Evolutionary conservation across 2,113 vertebrate genomes (phyloP), one percentile per base, ranked within the genome.

Genomic region (Phaethornis superciliosus): DNA sequence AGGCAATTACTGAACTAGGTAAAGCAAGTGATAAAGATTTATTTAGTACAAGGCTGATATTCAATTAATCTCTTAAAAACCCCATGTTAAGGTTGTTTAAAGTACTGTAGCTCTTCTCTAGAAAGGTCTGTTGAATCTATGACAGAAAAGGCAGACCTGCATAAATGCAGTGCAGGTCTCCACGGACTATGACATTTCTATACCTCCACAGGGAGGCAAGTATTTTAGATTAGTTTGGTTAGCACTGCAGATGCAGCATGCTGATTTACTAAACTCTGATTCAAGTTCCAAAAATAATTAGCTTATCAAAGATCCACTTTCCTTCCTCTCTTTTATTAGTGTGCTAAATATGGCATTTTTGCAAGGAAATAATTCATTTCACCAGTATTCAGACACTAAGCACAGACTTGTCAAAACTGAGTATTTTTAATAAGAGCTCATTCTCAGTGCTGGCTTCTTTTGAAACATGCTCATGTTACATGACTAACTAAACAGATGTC

Each of bases 171-270:
- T 95, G 90, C 94, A 91, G 72, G 93, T 97, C 97, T 97, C 97
- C 85, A 86, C 0, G 76, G 97, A 95, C 96, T 95, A 87, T 97
- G 97, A 97, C 96, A 96, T 97, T 97, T 97, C 97, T 96, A 92
- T 92, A 84, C 86, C 97, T 97, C 97, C 95, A 76, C 92, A 96
- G 96, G 97, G 96, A 97, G 77, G 94, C 96, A 82, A 94, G 96
- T 94, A 91, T 96, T 97, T 97, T 94, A 98, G 96, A 98, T 97
- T 97, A 97, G 97, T 97, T 97, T 98, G 95, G 97, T 97, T 97
- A 97, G 94, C 94, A 96, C 95, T 96, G 96, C 96, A 96, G 97
- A 97, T 96, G 95, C 92, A 93, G 94, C 97, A 93, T 96, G 97
- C 97, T 97, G 97, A 96, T 96, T 96, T 96, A 96, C 96, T 96